Conservation (phyloP, 1,140 invertebrate genomes). For the Cyphomyrmex costatus region DNA sequence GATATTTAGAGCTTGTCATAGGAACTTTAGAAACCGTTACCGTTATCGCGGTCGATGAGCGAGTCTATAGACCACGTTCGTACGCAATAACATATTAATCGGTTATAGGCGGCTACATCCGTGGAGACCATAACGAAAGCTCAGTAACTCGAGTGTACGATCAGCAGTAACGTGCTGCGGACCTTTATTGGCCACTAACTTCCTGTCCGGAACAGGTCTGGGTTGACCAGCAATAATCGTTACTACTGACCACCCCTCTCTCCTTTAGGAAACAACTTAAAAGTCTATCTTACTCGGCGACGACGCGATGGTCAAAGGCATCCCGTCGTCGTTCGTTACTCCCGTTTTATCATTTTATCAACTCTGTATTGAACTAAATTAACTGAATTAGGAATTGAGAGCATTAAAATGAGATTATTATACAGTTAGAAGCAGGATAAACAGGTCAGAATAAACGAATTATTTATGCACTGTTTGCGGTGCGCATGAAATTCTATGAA, state of each 20-base stretch:
- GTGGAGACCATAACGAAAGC: conserved; percentile 55
- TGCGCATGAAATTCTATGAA: not conserved
- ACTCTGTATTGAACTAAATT: conserved; percentile 24
- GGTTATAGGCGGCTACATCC: conserved; percentile 68
- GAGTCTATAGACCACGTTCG: conserved; percentile 38
- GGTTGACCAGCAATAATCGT: conserved; percentile 81
- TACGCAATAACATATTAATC: conserved; percentile 78
- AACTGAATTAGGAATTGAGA: conserved; percentile 24
- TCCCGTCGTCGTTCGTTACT: conserved; percentile 1
- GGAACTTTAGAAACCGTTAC: conserved; percentile 40
- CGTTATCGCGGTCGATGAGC: conserved; percentile 10
- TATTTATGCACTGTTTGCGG: not conserved
- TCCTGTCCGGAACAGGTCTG: conserved; percentile 68
- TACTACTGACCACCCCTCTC: conserved; percentile 69
- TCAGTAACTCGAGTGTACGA: conserved; percentile 75
- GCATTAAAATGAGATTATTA: conserved; percentile 29
- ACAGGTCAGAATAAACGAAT: conserved; percentile 11
- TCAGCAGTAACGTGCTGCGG: conserved; percentile 73
- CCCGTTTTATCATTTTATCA: conserved; percentile 39
- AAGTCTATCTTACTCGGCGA: conserved; percentile 67
- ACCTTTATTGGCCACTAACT: conserved; percentile 83
- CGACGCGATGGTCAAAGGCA: conserved; percentile 13
- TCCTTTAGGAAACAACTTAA: conserved; percentile 78
- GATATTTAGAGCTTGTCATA: conserved; percentile 45
- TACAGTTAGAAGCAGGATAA: conserved; percentile 2